A percentile compares a stretch with the other conserved stretches of the same genome.
These are phyloP conservation scores for Tetraneura akinire DNA, from an alignment of 1,140 invertebrate species.

Conservation along the genomic window DNA sequence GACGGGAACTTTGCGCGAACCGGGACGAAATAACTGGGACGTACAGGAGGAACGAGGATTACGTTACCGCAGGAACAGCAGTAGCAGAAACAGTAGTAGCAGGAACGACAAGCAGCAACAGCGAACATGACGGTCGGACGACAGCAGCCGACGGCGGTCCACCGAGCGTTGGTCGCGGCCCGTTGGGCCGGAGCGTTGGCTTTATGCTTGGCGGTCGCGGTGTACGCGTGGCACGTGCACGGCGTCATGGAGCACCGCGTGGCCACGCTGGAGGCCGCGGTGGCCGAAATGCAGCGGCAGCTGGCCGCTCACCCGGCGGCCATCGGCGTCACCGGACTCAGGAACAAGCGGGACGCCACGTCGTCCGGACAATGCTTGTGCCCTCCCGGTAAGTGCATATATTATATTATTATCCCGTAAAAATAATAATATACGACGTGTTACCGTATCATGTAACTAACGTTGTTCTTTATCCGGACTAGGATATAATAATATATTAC, in stretches of 20 bases:
- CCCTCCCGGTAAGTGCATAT: constrained; percentile 35
- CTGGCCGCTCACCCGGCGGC: background rate
- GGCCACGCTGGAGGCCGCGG: constrained; percentile 11
- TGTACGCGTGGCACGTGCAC: constrained; percentile 32
- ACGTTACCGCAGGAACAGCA: too few species aligned
- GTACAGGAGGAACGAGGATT: background rate
- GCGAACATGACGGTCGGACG: background rate
- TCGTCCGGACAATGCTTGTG: constrained; percentile 41
- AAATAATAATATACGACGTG: background rate
- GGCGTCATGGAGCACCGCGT: background rate
- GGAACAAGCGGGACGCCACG: constrained; percentile 40
- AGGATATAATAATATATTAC: too few species aligned
- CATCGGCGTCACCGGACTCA: background rate
- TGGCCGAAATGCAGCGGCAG: constrained; percentile 19
- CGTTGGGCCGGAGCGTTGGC: constrained; percentile 12
- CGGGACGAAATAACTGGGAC: background rate
- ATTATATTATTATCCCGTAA: background rate
- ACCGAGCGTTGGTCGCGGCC: background rate
- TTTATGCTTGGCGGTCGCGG: constrained; percentile 13
- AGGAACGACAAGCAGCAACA: too few species aligned
- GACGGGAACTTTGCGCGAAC: too few species aligned
- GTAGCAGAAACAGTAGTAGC: background rate
- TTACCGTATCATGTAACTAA: background rate
- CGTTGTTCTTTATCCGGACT: too few species aligned
- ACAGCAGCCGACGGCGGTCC: constrained; percentile 5